These are phyloP conservation scores for Micrastur ruficollis DNA, from an alignment of 2,797 vertebrate genomes.

Conservation along the genomic window DNA sequence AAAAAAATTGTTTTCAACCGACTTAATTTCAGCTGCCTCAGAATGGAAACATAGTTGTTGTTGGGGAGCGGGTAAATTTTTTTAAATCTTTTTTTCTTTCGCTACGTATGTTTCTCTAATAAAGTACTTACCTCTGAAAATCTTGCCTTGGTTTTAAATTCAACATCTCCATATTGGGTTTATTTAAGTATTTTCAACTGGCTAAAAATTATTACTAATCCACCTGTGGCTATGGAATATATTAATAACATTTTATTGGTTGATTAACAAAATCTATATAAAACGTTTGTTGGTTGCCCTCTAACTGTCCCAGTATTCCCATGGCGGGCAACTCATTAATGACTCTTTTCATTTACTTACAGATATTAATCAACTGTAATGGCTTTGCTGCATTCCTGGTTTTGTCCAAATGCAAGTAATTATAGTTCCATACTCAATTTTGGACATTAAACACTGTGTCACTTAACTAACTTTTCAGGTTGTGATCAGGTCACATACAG, in stretches of 20 bases:
- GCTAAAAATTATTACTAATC: not conserved
- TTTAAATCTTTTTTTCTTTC: not conserved
- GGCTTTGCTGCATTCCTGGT: not conserved
- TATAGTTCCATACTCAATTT: not conserved
- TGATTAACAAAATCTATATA: not conserved
- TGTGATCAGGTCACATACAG: not conserved
- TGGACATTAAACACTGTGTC: not conserved
- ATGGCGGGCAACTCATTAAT: not conserved
- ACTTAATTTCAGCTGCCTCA: not conserved
- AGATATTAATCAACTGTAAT: not conserved
- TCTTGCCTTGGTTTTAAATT: not conserved
- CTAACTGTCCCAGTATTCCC: not conserved
- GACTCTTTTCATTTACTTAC: not conserved
- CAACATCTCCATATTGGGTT: not conserved
- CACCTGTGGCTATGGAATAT: not conserved
- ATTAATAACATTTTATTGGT: not conserved
- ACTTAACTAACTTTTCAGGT: not conserved
- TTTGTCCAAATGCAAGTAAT: not conserved
- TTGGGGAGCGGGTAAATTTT: accelerated
- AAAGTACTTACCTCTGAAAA: not conserved
- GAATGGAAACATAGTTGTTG: not conserved
- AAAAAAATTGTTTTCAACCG: not conserved
- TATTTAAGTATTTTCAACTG: not conserved
- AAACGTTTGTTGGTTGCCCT: not conserved
- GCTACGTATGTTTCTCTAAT: not conserved